Base-by-base conservation (phyloP, 2,113 vertebrate species). In the Lepisosteus oculatus region DNA sequence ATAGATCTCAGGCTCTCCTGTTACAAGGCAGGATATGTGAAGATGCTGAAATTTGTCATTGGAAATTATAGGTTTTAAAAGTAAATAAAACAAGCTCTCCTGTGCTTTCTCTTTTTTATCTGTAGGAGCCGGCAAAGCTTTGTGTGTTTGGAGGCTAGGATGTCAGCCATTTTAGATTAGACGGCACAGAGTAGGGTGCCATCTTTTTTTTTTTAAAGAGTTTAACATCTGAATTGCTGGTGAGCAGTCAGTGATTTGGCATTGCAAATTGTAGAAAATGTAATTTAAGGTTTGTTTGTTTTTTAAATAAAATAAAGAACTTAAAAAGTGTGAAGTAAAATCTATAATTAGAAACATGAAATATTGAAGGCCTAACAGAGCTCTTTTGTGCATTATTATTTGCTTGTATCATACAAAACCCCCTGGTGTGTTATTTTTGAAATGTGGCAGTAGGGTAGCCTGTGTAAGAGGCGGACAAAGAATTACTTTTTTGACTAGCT, bases 101-200 rank as follows among this genome's bases (percentile, higher is more conserved):
- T 66, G 69, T 62, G 80, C 8, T 3, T 71, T 68, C 68, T 72
- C 76, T 80, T 79, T 80, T 68, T 73, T 83, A 83, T 86, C 84
- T 82, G 77, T 78, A 51, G 73, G 63, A 77, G 76, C 80, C 77
- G 85, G 83, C 78, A 81, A 82, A 83, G 83, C 81, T 85, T 87
- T 79, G 82, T 89, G 87, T 14, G 79, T 81, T 80, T 80, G 82
- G 85, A 85, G 87, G 80, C 83, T 86, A 83, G 89, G 85, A 88
- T 89, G 91, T 92, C 91, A 87, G 91, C 91, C 90, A 93, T 93
- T 90, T 93, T 93, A 91, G 86, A 83, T 89, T 83, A 89, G 86
- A 85, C 90, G 81, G 85, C 85, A 81, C 79, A 83, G 82, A 81
- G 85, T 83, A 76, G 81, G 84, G 79, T 88, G 85, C 80, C 80